Percentiles rank a stretch among this genome's conserved stretches.
Evolutionary conservation across 2,888 invertebrate genomes (phyloP).

Genomic region (Rhagonycha fulva): DNA sequence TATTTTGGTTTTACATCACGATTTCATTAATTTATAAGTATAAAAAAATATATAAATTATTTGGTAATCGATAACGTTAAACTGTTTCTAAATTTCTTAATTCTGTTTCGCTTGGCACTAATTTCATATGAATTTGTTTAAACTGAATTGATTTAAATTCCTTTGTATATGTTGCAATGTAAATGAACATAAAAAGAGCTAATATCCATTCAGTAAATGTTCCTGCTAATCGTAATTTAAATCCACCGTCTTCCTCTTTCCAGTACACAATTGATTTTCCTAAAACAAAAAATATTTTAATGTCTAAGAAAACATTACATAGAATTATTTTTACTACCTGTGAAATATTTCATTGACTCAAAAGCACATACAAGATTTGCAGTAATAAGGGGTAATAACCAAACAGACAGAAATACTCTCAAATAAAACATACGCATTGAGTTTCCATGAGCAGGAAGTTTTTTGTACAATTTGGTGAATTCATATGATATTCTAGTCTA

Average conservation of each 20-base stretch:
- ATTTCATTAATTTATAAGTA: no score
- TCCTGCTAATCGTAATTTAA: constrained; percentile 18
- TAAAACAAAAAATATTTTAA: not conserved
- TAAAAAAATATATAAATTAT: no score
- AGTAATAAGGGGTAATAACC: not conserved
- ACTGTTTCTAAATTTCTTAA: no score
- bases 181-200: constrained; percentile 20
- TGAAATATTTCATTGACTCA: constrained; percentile 2
- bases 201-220: constrained; percentile 32
- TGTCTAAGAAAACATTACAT: not conserved
- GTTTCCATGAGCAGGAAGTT: not conserved
- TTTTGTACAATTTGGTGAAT: not conserved
- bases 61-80: no score
- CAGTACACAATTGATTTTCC: constrained; percentile 26
- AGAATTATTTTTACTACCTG: constrained; percentile 4
- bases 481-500: constrained; percentile 6
- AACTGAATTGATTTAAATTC: constrained; percentile 28
- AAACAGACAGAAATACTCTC: constrained; percentile 3
- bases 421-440: not conserved
- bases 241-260: constrained; percentile 31
- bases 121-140: not conserved
- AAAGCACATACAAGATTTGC: not conserved
- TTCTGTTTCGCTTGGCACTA: not conserved
- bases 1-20: no score
- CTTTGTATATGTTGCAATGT: constrained; percentile 16